Evolutionary conservation across 2,797 vertebrate genomes (phyloP), one percentile per base, ranked within the genome.

Genomic region (Lates japonicus): DNA sequence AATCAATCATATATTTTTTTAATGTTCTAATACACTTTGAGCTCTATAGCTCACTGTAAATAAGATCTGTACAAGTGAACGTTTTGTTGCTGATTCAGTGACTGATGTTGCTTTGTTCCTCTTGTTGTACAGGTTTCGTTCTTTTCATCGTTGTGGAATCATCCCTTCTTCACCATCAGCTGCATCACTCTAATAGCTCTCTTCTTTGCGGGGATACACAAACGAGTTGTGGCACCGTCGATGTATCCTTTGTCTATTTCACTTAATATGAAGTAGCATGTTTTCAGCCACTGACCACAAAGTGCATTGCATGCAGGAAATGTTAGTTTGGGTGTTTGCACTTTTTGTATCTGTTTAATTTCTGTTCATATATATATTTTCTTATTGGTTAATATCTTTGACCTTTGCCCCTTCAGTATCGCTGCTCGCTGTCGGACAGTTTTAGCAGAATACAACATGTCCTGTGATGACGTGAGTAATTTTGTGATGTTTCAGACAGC

Each of bases 361-460:
- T 1, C 11, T 46, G 19, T 72, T 55, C 1, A 17, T 0, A 0
- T 29, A 29, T 29, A 29, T 55, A 68, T 54, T 66, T 20, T 7
- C 19, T 61, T 2, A 14, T 41, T 51, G 54, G 48, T 84, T 70
- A 20, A 55, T 25, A 52, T 80, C 86, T 84, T 93, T 95, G 70
- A 95, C 90, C 20, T 25, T 64, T 82, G 35, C 39, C 22, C 29
- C 71, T 80, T 61, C 88, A 96, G 96, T 90, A 99, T 99, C 83
- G 98, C 98, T 81, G 98, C 98, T 63, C 97, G 98, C 76, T 99
- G 98, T 95, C 96, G 98, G 90, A 99, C 97, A 7, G 97, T 99
- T 91, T 94, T 99, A 94, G 97, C 98, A 90, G 98, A 99, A 91
- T 99, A 99, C 95, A 99, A 99, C 90, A 99, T 99, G 98, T 99